phyloP scores from a whole-genome alignment of 2,113 vertebrate species.

The Notiomystis cincta region DNA sequence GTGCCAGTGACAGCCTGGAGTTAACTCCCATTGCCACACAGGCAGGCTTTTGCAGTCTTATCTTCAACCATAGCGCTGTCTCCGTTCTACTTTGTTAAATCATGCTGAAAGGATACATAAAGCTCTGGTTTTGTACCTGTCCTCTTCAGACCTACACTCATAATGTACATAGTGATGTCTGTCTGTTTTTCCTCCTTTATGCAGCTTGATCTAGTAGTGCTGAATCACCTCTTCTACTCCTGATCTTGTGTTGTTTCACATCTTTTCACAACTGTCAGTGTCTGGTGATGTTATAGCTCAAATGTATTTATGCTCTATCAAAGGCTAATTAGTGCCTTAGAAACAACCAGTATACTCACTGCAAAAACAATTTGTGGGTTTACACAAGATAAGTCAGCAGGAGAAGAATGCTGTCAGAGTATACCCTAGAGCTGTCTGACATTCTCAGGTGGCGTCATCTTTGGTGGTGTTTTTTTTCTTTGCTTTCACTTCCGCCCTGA shows the following conservation, averaged over 20 bases:
- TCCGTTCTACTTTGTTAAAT: not conserved
- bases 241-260: not conserved
- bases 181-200: not conserved
- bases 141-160: not conserved
- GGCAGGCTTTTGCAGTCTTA: not conserved
- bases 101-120: not conserved
- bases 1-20: not conserved
- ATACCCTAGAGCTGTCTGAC: not conserved
- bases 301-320: not conserved
- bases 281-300: not conserved
- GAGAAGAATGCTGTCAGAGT: not conserved
- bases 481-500: not conserved
- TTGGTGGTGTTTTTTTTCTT: not conserved
- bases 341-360: not conserved
- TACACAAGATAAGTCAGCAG: constrained; percentile 11
- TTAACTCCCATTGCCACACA: not conserved
- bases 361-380: not conserved
- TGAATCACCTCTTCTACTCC: not conserved
- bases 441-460: not conserved
- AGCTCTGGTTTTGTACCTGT: not conserved
- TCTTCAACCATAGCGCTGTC: not conserved
- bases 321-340: not conserved
- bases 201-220: not conserved
- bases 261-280: not conserved
- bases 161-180: not conserved